A percentile compares a stretch with the other conserved stretches of the same genome.
Evolutionary conservation across 1,140 invertebrate species (phyloP).

Genomic region (Diachasma alloeum): DNA sequence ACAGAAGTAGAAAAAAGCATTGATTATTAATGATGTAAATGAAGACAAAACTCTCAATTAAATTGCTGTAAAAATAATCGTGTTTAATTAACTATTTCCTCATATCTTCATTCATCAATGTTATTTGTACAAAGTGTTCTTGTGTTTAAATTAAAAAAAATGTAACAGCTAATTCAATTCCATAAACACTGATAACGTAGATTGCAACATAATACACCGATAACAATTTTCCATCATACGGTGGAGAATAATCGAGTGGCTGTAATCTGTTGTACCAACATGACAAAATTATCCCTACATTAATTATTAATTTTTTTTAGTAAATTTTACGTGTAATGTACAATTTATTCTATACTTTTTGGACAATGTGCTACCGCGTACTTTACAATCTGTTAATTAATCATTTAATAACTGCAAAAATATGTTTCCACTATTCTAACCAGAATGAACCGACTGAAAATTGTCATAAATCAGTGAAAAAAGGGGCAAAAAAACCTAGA

Average conservation of each 20-base stretch:
- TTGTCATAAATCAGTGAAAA: constrained; percentile 40
- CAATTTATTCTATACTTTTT: constrained; percentile 60
- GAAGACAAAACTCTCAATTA: neutral
- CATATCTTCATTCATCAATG: constrained; percentile 13
- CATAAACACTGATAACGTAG: constrained; percentile 59
- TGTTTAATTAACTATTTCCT: constrained; percentile 22
- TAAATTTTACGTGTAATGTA: constrained; percentile 49
- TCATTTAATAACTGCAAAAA: constrained; percentile 51
- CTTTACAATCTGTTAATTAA: constrained; percentile 27
- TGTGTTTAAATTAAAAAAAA: constrained; percentile 37
- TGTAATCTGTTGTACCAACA: constrained; percentile 58
- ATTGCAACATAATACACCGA: constrained; percentile 59
- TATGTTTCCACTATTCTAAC: constrained; percentile 51
- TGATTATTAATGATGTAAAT: neutral
- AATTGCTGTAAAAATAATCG: constrained; percentile 35
- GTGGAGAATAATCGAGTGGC: constrained; percentile 47
- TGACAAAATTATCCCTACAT: constrained; percentile 50
- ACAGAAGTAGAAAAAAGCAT: neutral
- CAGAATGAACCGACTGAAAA: constrained; percentile 34
- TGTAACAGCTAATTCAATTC: constrained; percentile 52
- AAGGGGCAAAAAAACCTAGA: constrained; percentile 28
- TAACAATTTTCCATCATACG: constrained; percentile 54
- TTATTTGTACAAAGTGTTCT: constrained; percentile 11
- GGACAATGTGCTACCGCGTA: constrained; percentile 50
- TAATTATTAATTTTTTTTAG: constrained; percentile 36